Evolutionary conservation across 2,797 vertebrate species (phyloP), one percentile per base, ranked within the genome.

Genomic region (Acanthornis magna): DNA sequence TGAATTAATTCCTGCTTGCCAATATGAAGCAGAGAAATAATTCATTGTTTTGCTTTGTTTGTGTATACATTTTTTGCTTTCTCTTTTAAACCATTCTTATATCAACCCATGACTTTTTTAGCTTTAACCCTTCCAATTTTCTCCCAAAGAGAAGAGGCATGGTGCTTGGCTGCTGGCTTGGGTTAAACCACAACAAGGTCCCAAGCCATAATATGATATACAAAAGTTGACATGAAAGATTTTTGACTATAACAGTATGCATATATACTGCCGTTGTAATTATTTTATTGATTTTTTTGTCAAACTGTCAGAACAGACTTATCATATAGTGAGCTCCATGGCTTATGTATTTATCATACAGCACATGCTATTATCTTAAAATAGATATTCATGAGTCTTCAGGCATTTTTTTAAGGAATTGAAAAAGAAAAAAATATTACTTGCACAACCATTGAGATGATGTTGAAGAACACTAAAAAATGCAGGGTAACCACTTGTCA

Each of bases 111-210:
- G 18, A 26, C 13, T 51, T 87, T 40, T 65, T 22, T 25, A 42
- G 13, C 32, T 65, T 36, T 63, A 57, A 78, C 15, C 5, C 7
- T 78, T 72, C 32, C 11, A 22, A 7, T 19, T 3, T 27, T 51
- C 13, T 72, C 9, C 4, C 0, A 57, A 38, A 4, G 22, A 16
- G 7, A 3, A 2, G 20, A 22, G 32, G 26, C 36, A 5, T 23
- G 7, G 21, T 36, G 12, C 36, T 63, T 63, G 32, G 43, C 43
- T 57, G 27, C 15, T 57, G 26, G 7, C 13, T 50, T 42, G 8
- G 10, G 18, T 32, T 29, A 65, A 72, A 38, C 5, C 9, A 50
- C 10, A 16, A 19, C 19, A 42, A 42, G 3, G 3, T 36, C 32
- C 13, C 51, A 65, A 50, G 16, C 3, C 14, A 14, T 21, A 26